phyloP scores from a whole-genome alignment of 2,797 vertebrate species.

The Apogon hyalosoma region DNA sequence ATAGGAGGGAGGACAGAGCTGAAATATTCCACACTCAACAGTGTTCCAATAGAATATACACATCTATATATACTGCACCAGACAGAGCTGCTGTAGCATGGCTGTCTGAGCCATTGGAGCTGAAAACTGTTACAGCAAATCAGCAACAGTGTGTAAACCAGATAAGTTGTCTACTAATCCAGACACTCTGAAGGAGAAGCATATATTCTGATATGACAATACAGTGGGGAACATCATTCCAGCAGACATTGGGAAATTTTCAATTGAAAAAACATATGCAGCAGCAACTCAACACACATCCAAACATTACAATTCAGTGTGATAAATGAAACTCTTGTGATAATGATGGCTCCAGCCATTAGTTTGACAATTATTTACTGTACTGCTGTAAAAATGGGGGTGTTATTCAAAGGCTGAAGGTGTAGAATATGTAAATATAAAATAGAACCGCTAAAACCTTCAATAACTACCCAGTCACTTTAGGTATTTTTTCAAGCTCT shows the following conservation, averaged over 20 bases:
- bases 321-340: no score
- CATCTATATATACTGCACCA: conserved; percentile 1
- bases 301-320: background rate
- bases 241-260: background rate
- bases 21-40: conserved; percentile 11
- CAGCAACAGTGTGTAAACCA: conserved; percentile 5
- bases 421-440: no score
- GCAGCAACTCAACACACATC: background rate
- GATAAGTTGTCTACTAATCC: conserved; percentile 23
- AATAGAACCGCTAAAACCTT: no score
- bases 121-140: conserved; percentile 6
- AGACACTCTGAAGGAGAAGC: background rate
- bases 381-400: no score
- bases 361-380: no score
- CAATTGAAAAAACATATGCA: background rate
- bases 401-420: no score
- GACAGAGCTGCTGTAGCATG: background rate
- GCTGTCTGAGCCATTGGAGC: conserved; percentile 17
- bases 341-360: no score
- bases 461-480: no score
- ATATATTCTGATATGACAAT: background rate
- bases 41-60: conserved; percentile 13
- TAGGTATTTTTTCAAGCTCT: no score
- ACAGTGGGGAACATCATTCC: background rate
- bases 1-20: conserved; percentile 10